Base-by-base conservation (phyloP, 2,797 vertebrate genomes). In the Cirrhinus molitorella region DNA sequence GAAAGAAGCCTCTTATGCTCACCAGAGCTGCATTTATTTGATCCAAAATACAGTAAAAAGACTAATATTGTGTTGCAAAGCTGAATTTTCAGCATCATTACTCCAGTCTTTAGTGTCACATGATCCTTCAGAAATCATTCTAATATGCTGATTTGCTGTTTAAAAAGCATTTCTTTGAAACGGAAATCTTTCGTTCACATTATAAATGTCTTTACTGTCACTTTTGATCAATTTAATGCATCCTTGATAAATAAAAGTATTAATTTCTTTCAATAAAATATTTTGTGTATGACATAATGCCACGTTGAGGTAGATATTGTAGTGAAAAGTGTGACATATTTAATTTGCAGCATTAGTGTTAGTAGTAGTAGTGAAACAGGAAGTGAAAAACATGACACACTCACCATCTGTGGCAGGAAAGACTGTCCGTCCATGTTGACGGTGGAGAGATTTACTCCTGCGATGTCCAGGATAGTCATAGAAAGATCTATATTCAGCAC, bases 401-500 rank as follows among this genome's bases (percentile, higher is more conserved):
- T 80, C 72, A 96, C 95, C 94, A 96, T 93, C 89, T 95, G 94
- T 43, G 94, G 67, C 1, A 96, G 92, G 87, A 96, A 96, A 0
- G 95, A 96, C 88, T 94, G 94, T 0, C 95, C 95, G 0, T 96
- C 95, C 93, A 95, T 83, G 6, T 92, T 92, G 12, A 93, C 88
- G 0, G 74, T 3, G 0, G 94, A 92, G 79, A 94, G 76, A 86
- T 95, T 93, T 65, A 93, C 8, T 0, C 95, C 95, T 10, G 95
- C 90, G 17, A 96, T 95, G 90, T 96, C 95, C 88, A 96, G 88
- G 1, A 96, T 89, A 81, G 95, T 96, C n/a, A 95, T 91, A 17
- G 93, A 92, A 65, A 96, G 88, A 88, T 96, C 95, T 1, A 96
- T 95, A 51, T 95, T 95, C 83, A 96, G 25, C 47, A 96, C 93